Conservation (phyloP, 1,140 invertebrate genomes). For the Wiebesia pumilae region DNA sequence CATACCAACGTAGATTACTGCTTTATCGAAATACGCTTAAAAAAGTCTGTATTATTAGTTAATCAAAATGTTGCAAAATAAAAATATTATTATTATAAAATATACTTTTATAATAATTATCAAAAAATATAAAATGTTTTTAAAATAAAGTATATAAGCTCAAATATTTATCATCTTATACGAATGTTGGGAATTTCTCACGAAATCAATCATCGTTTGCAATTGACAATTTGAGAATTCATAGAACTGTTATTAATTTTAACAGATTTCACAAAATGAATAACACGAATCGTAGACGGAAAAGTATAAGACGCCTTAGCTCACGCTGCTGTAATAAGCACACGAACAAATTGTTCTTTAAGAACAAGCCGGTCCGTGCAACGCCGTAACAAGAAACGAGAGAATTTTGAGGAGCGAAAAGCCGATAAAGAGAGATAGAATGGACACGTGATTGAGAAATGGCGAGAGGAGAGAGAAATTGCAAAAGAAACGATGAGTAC, state of each 20-base stretch:
- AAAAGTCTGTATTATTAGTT: too few relatives aligned
- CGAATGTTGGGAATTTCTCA: too few relatives aligned
- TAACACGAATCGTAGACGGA: neutral
- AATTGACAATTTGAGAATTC: neutral
- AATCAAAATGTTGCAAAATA: too few relatives aligned
- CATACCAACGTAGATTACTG: too few relatives aligned
- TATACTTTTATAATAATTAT: too few relatives aligned
- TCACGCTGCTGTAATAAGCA: neutral
- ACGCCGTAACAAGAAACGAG: constrained; percentile 29
- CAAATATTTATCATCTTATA: too few relatives aligned
- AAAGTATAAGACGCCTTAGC: neutral
- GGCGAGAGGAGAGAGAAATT: neutral
- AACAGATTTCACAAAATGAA: neutral
- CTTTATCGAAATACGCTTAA: too few relatives aligned
- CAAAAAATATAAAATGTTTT: too few relatives aligned
- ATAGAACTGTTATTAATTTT: neutral
- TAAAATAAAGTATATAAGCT: too few relatives aligned
- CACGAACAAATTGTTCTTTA: constrained; percentile 35
- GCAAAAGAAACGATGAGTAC: neutral
- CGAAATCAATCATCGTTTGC: too few relatives aligned
- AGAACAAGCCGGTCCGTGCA: neutral
- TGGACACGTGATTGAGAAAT: constrained; percentile 40
- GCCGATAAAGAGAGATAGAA: constrained; percentile 17
- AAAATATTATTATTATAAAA: too few relatives aligned
- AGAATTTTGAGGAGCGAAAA: constrained; percentile 24